A percentile compares a stretch with the other conserved stretches of the same genome.
Evolutionary conservation across 2,113 vertebrate genomes (phyloP).

Genomic region (Elanus axillaris): DNA sequence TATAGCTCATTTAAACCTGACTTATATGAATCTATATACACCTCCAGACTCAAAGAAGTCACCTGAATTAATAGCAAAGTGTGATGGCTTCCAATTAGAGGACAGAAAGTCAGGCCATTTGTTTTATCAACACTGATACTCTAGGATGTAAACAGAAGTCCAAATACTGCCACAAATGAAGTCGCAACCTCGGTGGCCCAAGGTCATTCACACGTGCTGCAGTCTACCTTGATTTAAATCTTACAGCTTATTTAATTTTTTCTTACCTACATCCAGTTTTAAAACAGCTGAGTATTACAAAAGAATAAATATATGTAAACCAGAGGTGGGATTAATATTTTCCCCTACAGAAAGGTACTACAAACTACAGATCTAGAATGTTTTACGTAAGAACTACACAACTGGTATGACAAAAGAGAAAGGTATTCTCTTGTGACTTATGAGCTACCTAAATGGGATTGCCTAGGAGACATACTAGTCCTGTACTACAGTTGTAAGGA

Average conservation of each 20-base stretch:
- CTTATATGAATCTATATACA: not conserved
- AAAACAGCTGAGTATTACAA: not conserved
- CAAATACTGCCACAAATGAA: not conserved
- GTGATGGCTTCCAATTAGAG: not conserved
- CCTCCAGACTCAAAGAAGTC: not conserved
- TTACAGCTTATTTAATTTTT: not conserved
- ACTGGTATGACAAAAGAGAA: not conserved
- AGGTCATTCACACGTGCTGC: not conserved
- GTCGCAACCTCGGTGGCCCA: not conserved
- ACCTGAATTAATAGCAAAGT: not conserved
- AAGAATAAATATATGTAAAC: not conserved
- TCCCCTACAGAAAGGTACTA: not conserved
- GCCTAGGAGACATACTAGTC: not conserved
- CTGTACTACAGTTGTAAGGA: not conserved
- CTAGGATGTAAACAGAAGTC: not conserved
- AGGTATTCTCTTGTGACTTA: not conserved
- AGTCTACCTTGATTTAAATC: not conserved
- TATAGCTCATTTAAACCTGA: not conserved
- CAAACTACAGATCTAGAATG: not conserved
- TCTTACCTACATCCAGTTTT: not conserved
- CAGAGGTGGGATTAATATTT: not conserved
- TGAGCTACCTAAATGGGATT: fast-evolving
- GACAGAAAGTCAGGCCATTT: not conserved
- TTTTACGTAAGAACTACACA: not conserved
- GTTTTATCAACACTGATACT: not conserved